These are phyloP conservation scores for Thamnophis sirtalis DNA, from an alignment of 2,113 vertebrate species.

Conservation along the genomic window DNA sequence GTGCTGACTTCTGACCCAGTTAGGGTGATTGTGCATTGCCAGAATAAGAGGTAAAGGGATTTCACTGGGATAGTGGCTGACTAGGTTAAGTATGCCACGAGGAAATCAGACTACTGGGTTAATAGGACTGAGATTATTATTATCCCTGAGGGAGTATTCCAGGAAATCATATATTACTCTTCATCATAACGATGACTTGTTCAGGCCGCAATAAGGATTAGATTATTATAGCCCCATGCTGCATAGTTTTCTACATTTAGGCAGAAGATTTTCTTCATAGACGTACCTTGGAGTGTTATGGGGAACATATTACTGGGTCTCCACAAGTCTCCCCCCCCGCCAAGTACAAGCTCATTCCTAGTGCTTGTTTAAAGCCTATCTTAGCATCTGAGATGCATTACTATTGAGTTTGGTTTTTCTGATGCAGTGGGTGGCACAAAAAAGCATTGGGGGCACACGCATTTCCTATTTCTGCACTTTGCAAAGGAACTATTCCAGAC, in stretches of 20 bases:
- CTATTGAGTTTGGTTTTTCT: rapidly evolving
- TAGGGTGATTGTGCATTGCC: background rate
- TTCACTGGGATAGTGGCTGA: background rate
- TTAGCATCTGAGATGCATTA: background rate
- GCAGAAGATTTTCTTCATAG: background rate
- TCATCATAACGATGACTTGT: background rate
- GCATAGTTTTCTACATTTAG: background rate
- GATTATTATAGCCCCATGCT: background rate
- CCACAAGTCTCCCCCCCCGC: background rate
- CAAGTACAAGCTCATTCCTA: background rate
- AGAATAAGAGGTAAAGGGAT: background rate
- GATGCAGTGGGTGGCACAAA: background rate
- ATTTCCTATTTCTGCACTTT: background rate
- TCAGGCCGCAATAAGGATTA: background rate
- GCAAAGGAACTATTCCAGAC: background rate
- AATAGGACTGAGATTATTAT: rapidly evolving
- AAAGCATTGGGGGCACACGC: background rate
- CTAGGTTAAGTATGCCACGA: background rate
- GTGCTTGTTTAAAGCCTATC: background rate
- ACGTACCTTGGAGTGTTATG: background rate
- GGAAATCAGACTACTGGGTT: background rate
- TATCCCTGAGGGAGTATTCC: rapidly evolving
- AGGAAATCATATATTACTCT: background rate
- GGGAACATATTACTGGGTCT: background rate
- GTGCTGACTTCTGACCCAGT: background rate